Base-by-base conservation (phyloP, 2,888 invertebrate species). In the Trimorus sp. region DNA sequence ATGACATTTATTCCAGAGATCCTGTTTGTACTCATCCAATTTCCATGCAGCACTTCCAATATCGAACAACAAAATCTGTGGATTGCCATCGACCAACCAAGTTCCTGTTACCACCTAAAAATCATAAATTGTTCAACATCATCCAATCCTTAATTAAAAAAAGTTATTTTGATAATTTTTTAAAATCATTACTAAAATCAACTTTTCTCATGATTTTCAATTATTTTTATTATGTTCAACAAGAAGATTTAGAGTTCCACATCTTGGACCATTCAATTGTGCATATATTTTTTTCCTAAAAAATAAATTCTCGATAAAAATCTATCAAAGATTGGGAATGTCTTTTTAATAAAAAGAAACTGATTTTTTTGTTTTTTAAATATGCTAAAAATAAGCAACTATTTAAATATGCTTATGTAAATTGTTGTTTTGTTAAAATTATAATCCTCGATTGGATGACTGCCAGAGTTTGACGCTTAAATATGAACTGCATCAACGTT, bases 61-160 rank as follows among this genome's bases (percentile, higher is more conserved):
- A 92, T 99, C 99, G 93, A 99, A 99, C 4, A 99, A 93, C 69
- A 99, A 95, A 53, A 99, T 96, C 92, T 98, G 98, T 0, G 99
- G 99, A 93, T 98, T 99, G n/a, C 99, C 99, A 89, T 99, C 99
- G 1, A 99, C 99, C 62, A 99, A 92, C 99, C 99, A 99, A 2
- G 98, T 96, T n/a, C 99, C 99, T 42, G 97, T 98, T 89, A 97
- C 95, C 9, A 98, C 93, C 96, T 97, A 89, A 36, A 90, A 87
- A 82, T 79, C 42, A 60, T 80, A 77, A 26, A 26, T 26, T 26
- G 4, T 26, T 26, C 26, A 1, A 26, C 26, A 26, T n/a, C n/a
- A n/a, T n/a, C n/a, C n/a, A n/a, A n/a, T n/a, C n/a, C n/a, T n/a
- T n/a, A n/a, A n/a, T n/a, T n/a, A n/a, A n/a, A n/a, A n/a, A n/a